A percentile compares a stretch with the other conserved stretches of the same genome.
Evolutionary conservation across 2,113 vertebrate species (phyloP).

Genomic region (Dasyprocta punctata): DNA sequence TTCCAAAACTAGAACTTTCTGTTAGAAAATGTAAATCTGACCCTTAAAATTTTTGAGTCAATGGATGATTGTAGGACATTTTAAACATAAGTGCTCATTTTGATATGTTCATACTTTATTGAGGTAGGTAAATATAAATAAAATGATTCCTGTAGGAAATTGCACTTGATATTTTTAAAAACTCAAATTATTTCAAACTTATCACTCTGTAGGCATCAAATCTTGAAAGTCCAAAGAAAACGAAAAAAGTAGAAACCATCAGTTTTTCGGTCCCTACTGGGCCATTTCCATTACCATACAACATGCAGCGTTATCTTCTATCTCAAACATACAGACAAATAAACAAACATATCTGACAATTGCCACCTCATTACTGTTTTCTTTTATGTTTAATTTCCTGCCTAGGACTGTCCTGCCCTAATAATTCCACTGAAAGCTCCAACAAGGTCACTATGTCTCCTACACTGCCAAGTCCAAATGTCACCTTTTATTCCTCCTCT

Average conservation of each 20-base stretch:
- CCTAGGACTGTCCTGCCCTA: not conserved
- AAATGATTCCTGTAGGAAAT: not conserved
- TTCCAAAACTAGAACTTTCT: not conserved
- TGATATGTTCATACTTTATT: not conserved
- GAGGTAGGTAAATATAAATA: constrained; percentile 5
- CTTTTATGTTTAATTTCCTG: not conserved
- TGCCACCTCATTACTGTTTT: not conserved
- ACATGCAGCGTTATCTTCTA: not conserved
- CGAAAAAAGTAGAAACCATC: not conserved
- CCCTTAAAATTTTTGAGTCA: not conserved
- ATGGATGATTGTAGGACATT: not conserved
- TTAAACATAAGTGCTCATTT: not conserved
- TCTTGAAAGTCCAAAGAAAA: not conserved
- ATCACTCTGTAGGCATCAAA: not conserved
- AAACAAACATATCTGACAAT: not conserved
- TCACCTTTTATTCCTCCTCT: not conserved
- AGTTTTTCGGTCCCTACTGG: not conserved
- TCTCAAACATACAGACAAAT: not conserved
- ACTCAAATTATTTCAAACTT: not conserved
- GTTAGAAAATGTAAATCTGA: not conserved
- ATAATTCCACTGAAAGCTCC: not conserved
- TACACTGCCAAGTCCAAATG: not conserved
- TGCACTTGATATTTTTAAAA: not conserved
- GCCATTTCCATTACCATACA: not conserved
- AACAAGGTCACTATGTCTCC: too few species aligned